Conservation (phyloP, 2,113 vertebrate genomes). For the Pluvianellus socialis region DNA sequence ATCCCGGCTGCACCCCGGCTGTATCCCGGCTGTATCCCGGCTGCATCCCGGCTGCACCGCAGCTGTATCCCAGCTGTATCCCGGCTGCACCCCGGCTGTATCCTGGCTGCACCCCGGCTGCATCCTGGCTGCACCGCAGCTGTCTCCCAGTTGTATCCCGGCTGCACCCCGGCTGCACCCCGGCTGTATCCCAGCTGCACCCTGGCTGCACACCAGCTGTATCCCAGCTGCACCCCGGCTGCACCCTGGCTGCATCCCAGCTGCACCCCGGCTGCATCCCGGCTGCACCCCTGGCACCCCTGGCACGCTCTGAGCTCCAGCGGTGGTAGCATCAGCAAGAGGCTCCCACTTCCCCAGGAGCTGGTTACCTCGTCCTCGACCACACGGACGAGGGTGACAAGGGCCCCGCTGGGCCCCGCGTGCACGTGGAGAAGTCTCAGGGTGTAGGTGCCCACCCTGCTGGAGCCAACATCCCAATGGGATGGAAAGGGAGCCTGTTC, state of each 20-base stretch:
- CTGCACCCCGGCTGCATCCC: background rate
- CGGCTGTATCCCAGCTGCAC: background rate
- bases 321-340: background rate
- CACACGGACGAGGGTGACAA: rapidly evolving
- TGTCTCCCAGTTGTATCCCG: background rate
- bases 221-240: background rate
- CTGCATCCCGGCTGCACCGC: background rate
- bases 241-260: background rate
- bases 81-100: background rate
- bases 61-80: background rate
- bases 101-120: background rate
- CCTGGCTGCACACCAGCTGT: background rate
- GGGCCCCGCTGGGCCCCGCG: background rate
- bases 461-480: background rate
- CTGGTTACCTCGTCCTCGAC: rapidly evolving
- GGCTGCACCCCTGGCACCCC: background rate
- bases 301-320: rapidly evolving
- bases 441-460: background rate
- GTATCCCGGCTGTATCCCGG: background rate
- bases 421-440: rapidly evolving
- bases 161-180: background rate
- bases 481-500: background rate
- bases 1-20: background rate
- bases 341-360: background rate
- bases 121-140: background rate